phyloP scores from a whole-genome alignment of 2,888 invertebrate genomes.

The Spodoptera exigua region DNA sequence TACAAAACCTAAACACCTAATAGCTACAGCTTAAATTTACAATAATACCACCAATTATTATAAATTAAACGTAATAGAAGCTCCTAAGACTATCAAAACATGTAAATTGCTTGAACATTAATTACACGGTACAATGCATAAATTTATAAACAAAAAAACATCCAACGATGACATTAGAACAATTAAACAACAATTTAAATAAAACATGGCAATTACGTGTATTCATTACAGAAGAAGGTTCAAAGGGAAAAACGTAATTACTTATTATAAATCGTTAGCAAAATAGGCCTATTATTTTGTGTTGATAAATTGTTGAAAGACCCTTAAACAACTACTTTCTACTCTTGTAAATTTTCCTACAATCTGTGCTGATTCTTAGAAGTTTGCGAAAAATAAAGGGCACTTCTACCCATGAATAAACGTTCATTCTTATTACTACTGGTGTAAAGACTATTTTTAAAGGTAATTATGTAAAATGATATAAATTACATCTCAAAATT shows the following conservation, averaged over 20 bases:
- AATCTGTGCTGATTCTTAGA: slow-evolving; percentile 51
- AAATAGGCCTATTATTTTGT: slow-evolving; percentile 35
- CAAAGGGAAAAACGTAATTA: slow-evolving; percentile 46
- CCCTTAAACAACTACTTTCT: slow-evolving; percentile 44
- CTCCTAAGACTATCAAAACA: slow-evolving; percentile 26
- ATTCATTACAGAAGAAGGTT: slow-evolving; percentile 43
- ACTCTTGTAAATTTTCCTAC: slow-evolving; percentile 49
- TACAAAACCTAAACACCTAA: slow-evolving; percentile 2
- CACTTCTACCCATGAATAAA: slow-evolving; percentile 14
- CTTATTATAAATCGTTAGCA: slow-evolving; percentile 35
- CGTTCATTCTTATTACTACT: slow-evolving; percentile 16
- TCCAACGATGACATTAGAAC: slow-evolving; percentile 32
- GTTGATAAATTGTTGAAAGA: slow-evolving; percentile 56
- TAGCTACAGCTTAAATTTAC: slow-evolving; percentile 15
- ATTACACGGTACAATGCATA: slow-evolving; percentile 40
- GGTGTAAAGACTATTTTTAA: not conserved
- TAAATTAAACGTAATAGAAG: slow-evolving; percentile 25
- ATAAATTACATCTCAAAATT: too few relatives aligned
- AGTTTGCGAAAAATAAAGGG: slow-evolving; percentile 14
- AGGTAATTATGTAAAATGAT: too few relatives aligned
- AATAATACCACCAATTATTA: slow-evolving; percentile 14
- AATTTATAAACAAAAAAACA: slow-evolving; percentile 30
- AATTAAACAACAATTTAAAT: slow-evolving; percentile 46
- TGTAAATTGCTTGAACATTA: slow-evolving; percentile 40
- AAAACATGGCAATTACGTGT: slow-evolving; percentile 45